phyloP scores from a whole-genome alignment of 1,140 invertebrate genomes.

The Notospermus geniculatus region DNA sequence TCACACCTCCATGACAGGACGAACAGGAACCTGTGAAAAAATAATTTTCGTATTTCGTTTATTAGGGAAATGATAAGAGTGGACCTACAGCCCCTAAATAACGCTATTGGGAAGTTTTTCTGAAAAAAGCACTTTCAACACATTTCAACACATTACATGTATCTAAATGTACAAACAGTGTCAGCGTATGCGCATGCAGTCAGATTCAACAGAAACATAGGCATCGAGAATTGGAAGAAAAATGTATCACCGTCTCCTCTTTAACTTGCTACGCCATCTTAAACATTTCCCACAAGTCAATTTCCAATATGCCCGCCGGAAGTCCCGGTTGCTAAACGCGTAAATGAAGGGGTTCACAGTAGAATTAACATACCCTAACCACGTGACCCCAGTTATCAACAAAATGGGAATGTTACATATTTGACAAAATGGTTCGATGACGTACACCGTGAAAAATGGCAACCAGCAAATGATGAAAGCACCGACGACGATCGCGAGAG shows the following conservation, averaged over 20 bases:
- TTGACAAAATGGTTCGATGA: conserved; percentile 16
- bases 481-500: conserved; percentile 81
- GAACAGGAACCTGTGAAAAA: no score
- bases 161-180: no score
- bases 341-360: conserved; percentile 68
- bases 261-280: not conserved
- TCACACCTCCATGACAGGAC: no score
- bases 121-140: no score
- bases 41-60: no score
- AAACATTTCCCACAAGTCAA: not conserved
- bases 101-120: no score
- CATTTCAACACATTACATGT: no score
- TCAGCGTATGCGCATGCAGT: no score
- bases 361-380: conserved; percentile 97
- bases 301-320: conserved; percentile 20
- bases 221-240: no score
- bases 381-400: conserved; percentile 87
- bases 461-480: conserved; percentile 88
- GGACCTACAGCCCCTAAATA: no score
- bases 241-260: not conserved
- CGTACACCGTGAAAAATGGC: conserved; percentile 71
- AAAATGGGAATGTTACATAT: conserved; percentile 51
- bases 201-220: no score
- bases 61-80: no score
- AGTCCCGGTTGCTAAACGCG: conserved; percentile 25